Evolutionary conservation across 2,113 vertebrate genomes (phyloP), one percentile per base, ranked within the genome.

Genomic region (Hippotragus niger): DNA sequence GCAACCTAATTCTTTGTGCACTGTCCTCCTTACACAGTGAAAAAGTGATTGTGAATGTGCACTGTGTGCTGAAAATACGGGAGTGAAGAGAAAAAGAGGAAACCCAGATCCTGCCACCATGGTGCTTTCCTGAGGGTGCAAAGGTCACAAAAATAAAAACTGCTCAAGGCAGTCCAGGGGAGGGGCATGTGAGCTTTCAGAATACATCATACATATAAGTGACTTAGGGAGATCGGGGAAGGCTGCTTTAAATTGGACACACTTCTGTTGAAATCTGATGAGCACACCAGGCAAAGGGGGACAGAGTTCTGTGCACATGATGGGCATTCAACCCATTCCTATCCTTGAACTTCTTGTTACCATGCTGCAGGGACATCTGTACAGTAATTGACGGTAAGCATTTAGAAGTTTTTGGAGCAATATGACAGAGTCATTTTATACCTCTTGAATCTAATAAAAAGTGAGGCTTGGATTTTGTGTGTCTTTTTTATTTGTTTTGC

Each of bases 401-500:
- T 57, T 91, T 91, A 89, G 7, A 64, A 94, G 40, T 2, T 82
- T 85, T 84, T 29, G 95, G 60, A 93, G 31, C 19, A 85, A 90
- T 60, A 23, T 89, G 58, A 85, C 29, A 74, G 57, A 96, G 55
- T 43, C n/a, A 81, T 84, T 90, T 94, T 53, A 62, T 64, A 53
- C 36, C 60, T 64, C 57, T 52, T 62, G 23, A 83, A 90, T 84
- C 52, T 85, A 45, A 88, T 91, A 90, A 87, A 94, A 97, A 81
- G 11, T 43, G 9, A 80, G 36, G 47, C 3, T 95, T 90, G 14
- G 53, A 71, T 92, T 85, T 89, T 96, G 76, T 95, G 62, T 62
- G 45, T 60, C 74, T 76, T 86, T 92, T 92, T 82, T 91, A 64
- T 64, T 95, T 25, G 25, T 90, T 92, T 95, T 94, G 52, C 50